Conservation (phyloP, 2,113 vertebrate genomes). For the Chitala chitala region DNA sequence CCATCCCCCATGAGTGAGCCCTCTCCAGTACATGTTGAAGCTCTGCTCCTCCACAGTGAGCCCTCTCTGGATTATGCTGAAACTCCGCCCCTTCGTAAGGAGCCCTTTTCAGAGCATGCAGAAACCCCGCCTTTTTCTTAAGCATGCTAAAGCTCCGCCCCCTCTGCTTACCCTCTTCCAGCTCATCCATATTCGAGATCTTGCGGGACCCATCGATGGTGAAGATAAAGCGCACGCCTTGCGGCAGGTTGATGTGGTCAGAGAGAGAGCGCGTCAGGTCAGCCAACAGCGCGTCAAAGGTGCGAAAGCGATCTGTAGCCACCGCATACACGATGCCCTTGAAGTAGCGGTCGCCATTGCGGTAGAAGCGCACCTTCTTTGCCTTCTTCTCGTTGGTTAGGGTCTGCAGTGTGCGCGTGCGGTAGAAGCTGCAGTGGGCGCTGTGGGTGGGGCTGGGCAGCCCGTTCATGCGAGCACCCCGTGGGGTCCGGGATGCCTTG, state of each 20-base stretch:
- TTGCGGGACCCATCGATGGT: slow-evolving; percentile 73
- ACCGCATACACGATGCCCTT: slow-evolving; percentile 81
- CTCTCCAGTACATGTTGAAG: too few species aligned
- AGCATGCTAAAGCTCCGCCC: neutral
- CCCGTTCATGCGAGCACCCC: slow-evolving; percentile 64
- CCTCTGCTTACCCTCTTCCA: slow-evolving; percentile 70
- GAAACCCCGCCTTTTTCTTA: neutral
- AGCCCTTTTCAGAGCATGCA: too few species aligned
- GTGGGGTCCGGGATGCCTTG: slow-evolving; percentile 18
- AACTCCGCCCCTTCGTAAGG: too few species aligned
- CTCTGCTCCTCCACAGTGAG: too few species aligned
- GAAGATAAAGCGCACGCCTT: slow-evolving; percentile 80
- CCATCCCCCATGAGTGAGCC: too few species aligned
- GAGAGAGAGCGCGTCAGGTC: slow-evolving; percentile 78
- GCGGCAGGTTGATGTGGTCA: slow-evolving; percentile 78
- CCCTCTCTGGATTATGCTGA: too few species aligned
- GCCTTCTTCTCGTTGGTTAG: slow-evolving; percentile 78
- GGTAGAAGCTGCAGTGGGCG: slow-evolving; percentile 78
- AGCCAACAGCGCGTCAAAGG: slow-evolving; percentile 76
- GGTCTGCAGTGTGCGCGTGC: slow-evolving; percentile 77
- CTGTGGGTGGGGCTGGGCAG: slow-evolving; percentile 77
- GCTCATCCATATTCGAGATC: slow-evolving; percentile 75
- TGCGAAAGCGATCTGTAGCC: slow-evolving; percentile 74
- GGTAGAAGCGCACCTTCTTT: slow-evolving; percentile 83
- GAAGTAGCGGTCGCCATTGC: slow-evolving; percentile 82